Evolutionary conservation across 2,888 invertebrate species (phyloP).

Genomic region (Stomorhina lunata): DNA sequence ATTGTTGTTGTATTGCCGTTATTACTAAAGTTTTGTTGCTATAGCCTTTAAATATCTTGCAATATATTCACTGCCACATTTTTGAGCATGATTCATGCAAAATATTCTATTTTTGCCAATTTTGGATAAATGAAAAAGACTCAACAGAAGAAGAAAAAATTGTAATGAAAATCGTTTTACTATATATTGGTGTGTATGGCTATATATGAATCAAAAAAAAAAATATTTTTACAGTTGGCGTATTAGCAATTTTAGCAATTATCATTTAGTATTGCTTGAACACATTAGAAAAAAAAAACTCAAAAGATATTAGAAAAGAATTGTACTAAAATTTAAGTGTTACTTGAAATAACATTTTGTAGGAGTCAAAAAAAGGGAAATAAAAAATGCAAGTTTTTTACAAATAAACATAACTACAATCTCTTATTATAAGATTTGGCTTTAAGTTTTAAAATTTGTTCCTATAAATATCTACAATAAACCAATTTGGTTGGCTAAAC

Average conservation of each 20-base stretch:
- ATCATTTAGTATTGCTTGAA: no score
- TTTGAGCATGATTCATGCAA: conserved; percentile 42
- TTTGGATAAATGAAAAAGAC: neutral
- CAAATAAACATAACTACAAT: neutral
- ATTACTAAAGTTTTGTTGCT: neutral
- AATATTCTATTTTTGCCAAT: neutral
- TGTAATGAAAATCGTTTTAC: neutral
- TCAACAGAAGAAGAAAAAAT: neutral
- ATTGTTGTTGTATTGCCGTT: conserved; percentile 9
- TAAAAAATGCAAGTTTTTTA: no score
- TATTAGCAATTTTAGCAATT: no score
- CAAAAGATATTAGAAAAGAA: no score
- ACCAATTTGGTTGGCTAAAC: no score
- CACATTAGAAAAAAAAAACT: no score
- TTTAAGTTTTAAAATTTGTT: no score
- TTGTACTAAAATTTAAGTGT: no score
- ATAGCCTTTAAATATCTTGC: neutral
- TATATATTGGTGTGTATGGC: neutral
- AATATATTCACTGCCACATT: conserved; percentile 12
- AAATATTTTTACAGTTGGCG: conserved; percentile 10
- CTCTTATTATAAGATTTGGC: no score
- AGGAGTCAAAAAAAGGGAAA: no score
- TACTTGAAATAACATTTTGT: no score
- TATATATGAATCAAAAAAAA: neutral
- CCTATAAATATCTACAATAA: no score